These are phyloP conservation scores for Eidolon helvum DNA, from an alignment of 2,113 vertebrate species.

Conservation along the genomic window DNA sequence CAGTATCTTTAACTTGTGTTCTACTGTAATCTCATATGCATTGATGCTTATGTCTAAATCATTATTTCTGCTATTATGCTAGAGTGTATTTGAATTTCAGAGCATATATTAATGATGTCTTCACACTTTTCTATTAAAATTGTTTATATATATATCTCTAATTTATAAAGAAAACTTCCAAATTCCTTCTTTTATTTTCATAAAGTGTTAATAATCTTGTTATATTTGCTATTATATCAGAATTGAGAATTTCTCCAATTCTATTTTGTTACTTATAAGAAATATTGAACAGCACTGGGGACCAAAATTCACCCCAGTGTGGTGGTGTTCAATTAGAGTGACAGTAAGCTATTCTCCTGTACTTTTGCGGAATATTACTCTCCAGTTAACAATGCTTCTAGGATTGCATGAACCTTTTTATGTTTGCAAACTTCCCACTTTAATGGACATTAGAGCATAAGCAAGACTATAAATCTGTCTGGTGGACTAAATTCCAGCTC, in stretches of 20 bases:
- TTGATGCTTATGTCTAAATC: not conserved
- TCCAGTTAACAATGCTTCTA: conserved; percentile 45
- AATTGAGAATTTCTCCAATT: conserved; percentile 44
- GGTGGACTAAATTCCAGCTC: conserved; percentile 45
- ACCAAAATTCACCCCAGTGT: conserved; percentile 5
- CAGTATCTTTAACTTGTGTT: conserved; percentile 17
- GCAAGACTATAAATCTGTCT: conserved; percentile 55
- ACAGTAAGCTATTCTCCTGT: conserved; percentile 38
- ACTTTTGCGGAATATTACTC: conserved; percentile 39
- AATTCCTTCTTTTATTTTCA: not conserved
- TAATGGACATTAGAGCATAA: conserved; percentile 63
- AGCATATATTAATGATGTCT: not conserved
- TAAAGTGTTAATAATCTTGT: conserved; percentile 30
- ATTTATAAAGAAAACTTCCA: not conserved
- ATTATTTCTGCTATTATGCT: not conserved
- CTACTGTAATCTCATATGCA: not conserved
- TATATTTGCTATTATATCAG: not conserved
- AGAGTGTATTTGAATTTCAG: conserved; percentile 18
- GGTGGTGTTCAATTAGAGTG: conserved; percentile 39
- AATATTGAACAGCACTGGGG: not conserved
- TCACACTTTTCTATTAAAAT: conserved; percentile 19
- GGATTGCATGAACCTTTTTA: conserved; percentile 37
- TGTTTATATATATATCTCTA: not conserved
- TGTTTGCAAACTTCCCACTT: conserved; percentile 37
- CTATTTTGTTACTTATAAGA: conserved; percentile 26